phyloP scores from a whole-genome alignment of 2,797 vertebrate genomes.

The Atherinosoma microstoma region DNA sequence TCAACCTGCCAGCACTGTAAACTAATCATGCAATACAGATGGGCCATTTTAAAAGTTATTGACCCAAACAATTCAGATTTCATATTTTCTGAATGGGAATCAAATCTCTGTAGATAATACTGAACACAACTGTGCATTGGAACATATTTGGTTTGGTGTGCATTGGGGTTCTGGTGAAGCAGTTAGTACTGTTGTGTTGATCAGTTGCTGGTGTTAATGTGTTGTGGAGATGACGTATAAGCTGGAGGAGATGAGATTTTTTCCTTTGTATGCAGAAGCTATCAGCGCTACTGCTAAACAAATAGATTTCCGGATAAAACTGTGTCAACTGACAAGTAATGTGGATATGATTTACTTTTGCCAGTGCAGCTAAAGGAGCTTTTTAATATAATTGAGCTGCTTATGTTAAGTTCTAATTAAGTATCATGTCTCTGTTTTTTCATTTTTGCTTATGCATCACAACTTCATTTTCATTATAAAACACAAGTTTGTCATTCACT shows the following conservation, averaged over 20 bases:
- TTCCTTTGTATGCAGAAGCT: not conserved
- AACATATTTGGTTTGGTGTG: conserved; percentile 16
- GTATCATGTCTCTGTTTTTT: not conserved
- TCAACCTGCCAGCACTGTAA: conserved; percentile 3
- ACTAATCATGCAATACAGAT: not conserved
- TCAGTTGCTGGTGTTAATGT: conserved; percentile 36
- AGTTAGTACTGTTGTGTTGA: conserved; percentile 38
- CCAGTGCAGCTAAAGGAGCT: not conserved
- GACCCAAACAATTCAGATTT: conserved; percentile 12
- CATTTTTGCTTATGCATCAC: not conserved
- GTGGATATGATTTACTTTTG: not conserved
- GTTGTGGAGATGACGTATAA: conserved; percentile 27
- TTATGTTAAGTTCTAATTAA: not conserved
- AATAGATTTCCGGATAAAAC: conserved; percentile 18
- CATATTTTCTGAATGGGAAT: not conserved
- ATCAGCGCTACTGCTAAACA: not conserved
- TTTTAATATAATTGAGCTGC: not conserved
- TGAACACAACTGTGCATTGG: conserved; percentile 14
- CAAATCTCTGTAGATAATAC: not conserved
- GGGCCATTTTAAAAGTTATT: conserved; percentile 3
- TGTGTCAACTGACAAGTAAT: conserved; percentile 7
- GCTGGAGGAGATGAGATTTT: conserved; percentile 6
- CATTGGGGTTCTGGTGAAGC: conserved; percentile 10
- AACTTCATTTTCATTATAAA: not conserved
- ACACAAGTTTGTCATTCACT: not conserved